Evolutionary conservation across 2,797 vertebrate species (phyloP), one percentile per base, ranked within the genome.

Genomic region (Alectoris magna): DNA sequence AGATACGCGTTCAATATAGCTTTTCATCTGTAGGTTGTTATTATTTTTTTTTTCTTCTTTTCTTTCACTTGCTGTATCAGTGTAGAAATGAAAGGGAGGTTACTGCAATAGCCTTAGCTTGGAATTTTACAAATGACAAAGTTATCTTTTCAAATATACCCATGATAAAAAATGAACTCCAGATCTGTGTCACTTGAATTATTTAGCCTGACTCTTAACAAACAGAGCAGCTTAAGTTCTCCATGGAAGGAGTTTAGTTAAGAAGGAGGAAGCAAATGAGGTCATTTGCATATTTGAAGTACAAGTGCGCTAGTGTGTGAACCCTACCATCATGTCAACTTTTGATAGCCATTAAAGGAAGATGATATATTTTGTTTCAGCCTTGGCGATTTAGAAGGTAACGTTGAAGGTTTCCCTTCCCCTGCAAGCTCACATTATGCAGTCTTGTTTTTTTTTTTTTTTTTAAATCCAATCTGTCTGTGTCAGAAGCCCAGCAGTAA

Each of bases 401-500:
- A 16, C 78, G 80, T 27, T 76, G 79, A 94, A 93, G 69, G 94
- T 97, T 96, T 95, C 51, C 92, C 96, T 93, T 23, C 82, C 36
- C 7, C 46, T 85, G 68, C 76, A 96, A 96, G 74, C 77, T 84
- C 69, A 86, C 79, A 96, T 98, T 97, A 97, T 93, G 67, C 91
- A 97, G 94, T 72, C 36, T 84, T 96, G 3, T 29, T 39, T 19
- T 56, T 34, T 22, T 22, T 41, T 58, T 22, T 38, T 88, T 97
- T 49, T 97, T 93, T 68, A 84, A 97, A 97, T 96, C 88, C 94
- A 97, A 67, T 97, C 95, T 97, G 78, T 98, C 96, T 97, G 72
- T 98, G 97, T 98, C 97, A 97, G 95, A 96, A 94, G 79, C 97
- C 91, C 97, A 98, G 97, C 96, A 96, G 97, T 97, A 92, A 95